Base-by-base conservation (phyloP, 2,888 invertebrate genomes). In the Trichacis sp. region DNA sequence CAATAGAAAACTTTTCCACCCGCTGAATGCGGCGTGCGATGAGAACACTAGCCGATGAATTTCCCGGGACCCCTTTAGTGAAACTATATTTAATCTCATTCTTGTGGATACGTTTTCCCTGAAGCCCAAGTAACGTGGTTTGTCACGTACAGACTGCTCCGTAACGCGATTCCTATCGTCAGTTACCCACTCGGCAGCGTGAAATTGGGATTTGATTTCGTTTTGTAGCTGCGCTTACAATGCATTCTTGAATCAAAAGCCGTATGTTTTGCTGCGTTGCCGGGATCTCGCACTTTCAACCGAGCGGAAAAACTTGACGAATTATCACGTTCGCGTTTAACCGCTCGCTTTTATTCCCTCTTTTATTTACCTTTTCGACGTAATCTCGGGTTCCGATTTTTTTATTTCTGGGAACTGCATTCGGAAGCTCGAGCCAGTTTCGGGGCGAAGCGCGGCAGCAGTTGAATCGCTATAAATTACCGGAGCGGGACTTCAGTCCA, bases 71-170 rank as follows among this genome's bases (percentile, higher is more conserved):
- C 59, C 63, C 63, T 60, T 57, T 63, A 63, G 63, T 67, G 63
- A 67, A 67, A 63, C 63, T 67, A 63, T 67, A 67, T 67, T 67
- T 63, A 67, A 67, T 67, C 67, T 60, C 54, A 60, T 67, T 64
- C 60, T 63, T 64, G 63, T 60, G 55, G 62, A 67, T 67, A 67
- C 60, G 67, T 63, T 67, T 63, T 33, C 60, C 63, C 60, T 63
- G 67, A 67, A 67, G 58, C 67, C 59, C 59, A 59, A 46, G 56
- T 67, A 63, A 67, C 63, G 54, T 56, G 63, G 67, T 63, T 67
- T 67, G 67, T 67, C 67, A 67, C 67, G 67, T 67, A 67, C 67
- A 42, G 63, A 57, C 67, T 56, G 63, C 60, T 67, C 62, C 67
- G 67, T 67, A 63, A 67, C 67, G 38, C 63, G 64, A 68, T 68